A percentile compares a stretch with the other conserved stretches of the same genome.
Conservation (phyloP, 2,888 invertebrate species). For the Holacanthella duospinosa region DNA sequence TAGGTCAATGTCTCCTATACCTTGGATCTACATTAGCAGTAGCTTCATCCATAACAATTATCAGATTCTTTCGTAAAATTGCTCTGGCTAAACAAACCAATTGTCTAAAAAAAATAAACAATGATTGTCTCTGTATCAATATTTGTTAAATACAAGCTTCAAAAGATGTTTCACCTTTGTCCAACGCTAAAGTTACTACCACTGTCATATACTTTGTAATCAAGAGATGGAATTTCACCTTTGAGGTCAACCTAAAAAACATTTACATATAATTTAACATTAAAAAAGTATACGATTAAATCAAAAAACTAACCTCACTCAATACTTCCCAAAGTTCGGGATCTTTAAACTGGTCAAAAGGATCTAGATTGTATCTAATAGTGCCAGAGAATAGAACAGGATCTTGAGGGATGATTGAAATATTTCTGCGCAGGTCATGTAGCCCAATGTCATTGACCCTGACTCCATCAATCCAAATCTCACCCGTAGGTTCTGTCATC, state of each 20-base stretch:
- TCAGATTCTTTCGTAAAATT: slow-evolving; percentile 68
- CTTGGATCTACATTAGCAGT: slow-evolving; percentile 84
- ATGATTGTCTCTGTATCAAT: not conserved
- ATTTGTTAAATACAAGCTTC: not conserved
- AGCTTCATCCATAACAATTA: slow-evolving; percentile 85
- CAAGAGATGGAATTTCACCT: slow-evolving; percentile 55
- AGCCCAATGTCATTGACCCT: slow-evolving; percentile 43
- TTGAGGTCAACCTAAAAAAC: slow-evolving; percentile 72
- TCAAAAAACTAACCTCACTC: too few relatives aligned
- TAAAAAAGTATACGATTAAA: too few relatives aligned
- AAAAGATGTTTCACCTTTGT: slow-evolving; percentile 49
- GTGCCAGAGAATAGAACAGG: slow-evolving; percentile 80
- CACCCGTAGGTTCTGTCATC: slow-evolving; percentile 65
- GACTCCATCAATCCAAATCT: slow-evolving; percentile 61
- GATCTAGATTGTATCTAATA: slow-evolving; percentile 79
- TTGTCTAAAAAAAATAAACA: slow-evolving; percentile 46
- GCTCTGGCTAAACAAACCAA: slow-evolving; percentile 80
- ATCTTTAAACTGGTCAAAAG: slow-evolving; percentile 70
- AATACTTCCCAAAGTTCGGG: slow-evolving; percentile 72
- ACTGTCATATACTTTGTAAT: slow-evolving; percentile 61
- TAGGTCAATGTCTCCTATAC: slow-evolving; percentile 40
- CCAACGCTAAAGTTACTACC: slow-evolving; percentile 79
- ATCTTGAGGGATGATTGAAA: slow-evolving; percentile 89
- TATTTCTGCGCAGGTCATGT: slow-evolving; percentile 62
- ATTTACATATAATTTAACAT: too few relatives aligned